Conservation (phyloP, 2,113 vertebrate genomes). For the Microcebus murinus region DNA sequence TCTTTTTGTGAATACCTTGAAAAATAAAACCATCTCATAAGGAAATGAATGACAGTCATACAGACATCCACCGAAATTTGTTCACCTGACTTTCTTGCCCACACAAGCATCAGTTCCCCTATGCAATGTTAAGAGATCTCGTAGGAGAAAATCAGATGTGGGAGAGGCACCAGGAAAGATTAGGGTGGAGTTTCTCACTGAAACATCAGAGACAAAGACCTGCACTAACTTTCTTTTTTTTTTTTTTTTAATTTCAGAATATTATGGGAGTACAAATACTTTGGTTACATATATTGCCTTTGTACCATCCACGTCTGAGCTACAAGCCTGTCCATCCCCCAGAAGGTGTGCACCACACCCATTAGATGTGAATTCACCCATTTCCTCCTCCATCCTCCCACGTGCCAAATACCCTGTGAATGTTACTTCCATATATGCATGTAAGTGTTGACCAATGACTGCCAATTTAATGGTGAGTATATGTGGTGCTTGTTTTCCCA, state of each 20-base stretch:
- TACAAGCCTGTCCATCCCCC: too few relatives aligned
- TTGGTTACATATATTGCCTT: too few relatives aligned
- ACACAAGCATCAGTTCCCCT: neutral
- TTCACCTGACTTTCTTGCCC: neutral
- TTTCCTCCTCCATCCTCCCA: too few relatives aligned
- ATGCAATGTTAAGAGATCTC: constrained; percentile 7
- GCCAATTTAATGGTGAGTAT: too few relatives aligned
- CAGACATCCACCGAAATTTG: neutral
- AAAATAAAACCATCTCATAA: neutral
- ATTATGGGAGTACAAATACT: too few relatives aligned
- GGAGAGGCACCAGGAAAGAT: neutral
- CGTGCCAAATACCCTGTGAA: too few relatives aligned
- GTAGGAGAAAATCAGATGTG: constrained; percentile 26
- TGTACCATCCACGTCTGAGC: too few relatives aligned
- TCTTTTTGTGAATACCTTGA: neutral
- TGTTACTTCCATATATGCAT: too few relatives aligned
- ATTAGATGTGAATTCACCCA: too few relatives aligned
- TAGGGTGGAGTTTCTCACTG: neutral
- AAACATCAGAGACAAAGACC: constrained; percentile 30
- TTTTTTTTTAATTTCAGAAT: neutral
- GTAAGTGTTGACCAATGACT: too few relatives aligned
- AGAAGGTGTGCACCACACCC: too few relatives aligned
- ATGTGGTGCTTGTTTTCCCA: too few relatives aligned
- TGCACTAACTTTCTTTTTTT: constrained; percentile 31
- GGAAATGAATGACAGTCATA: constrained; percentile 31